Conservation (phyloP, 64 coral and sea anemone species). For the Dendrophyllia cribrosa region DNA sequence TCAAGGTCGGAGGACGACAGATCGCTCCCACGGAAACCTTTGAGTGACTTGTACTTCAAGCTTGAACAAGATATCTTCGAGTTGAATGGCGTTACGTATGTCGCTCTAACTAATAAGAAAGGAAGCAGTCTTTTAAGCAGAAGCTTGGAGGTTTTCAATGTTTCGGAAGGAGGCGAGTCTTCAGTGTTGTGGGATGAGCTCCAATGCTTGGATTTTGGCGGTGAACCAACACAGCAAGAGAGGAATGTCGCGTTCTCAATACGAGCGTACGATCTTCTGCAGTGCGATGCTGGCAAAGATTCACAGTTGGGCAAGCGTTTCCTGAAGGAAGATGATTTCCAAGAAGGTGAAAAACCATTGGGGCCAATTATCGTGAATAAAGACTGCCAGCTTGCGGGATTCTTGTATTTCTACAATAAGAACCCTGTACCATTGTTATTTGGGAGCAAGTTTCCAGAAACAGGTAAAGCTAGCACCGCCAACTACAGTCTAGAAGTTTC, state of each 20-base stretch:
- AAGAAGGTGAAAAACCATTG: background rate
- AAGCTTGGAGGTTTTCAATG: background rate
- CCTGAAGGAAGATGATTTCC: background rate
- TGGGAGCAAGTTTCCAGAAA: background rate
- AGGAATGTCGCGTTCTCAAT: background rate
- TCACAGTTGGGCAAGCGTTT: background rate
- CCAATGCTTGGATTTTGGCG: background rate
- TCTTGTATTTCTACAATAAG: background rate
- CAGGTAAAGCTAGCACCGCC: background rate
- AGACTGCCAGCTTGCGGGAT: background rate
- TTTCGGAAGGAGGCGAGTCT: background rate
- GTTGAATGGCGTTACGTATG: background rate
- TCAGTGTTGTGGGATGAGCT: background rate
- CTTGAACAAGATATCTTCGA: slow-evolving; percentile 7
- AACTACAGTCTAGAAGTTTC: too few species aligned
- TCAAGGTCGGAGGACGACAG: too few species aligned
- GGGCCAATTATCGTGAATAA: background rate
- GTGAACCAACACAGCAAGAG: background rate
- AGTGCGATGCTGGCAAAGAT: background rate
- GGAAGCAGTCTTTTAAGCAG: background rate
- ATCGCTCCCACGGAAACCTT: background rate
- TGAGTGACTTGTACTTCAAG: background rate
- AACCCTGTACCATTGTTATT: background rate
- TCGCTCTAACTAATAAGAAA: background rate
- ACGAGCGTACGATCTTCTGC: slow-evolving; percentile 8